phyloP scores from a whole-genome alignment of 1,140 invertebrate genomes.

The Brachionus plicatilis region DNA sequence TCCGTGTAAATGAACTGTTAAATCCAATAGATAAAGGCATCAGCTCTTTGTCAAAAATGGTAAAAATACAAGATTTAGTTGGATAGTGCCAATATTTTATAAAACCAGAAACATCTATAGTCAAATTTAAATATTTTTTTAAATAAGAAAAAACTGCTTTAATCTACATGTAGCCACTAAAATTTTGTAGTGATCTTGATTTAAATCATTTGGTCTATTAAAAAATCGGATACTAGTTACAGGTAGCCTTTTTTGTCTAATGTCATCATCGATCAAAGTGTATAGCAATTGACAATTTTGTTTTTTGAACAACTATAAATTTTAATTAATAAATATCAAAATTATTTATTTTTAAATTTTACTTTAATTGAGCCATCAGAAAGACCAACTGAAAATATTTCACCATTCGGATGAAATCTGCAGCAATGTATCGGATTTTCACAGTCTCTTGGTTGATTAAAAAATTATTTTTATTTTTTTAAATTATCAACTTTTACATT shows the following conservation, averaged over 20 bases:
- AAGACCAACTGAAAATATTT: slow-evolving; percentile 4
- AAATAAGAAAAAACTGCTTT: not conserved
- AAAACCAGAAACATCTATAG: slow-evolving; percentile 25
- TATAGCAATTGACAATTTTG: slow-evolving; percentile 15
- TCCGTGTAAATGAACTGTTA: not conserved
- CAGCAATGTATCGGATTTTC: slow-evolving; percentile 21
- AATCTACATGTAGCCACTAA: slow-evolving; percentile 13
- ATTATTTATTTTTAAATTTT: not conserved
- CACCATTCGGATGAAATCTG: slow-evolving; percentile 10
- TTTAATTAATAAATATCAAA: not conserved
- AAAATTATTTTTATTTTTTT: not conserved
- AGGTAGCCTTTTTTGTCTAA: not conserved
- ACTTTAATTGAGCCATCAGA: slow-evolving; percentile 33
- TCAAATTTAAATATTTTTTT: not conserved
- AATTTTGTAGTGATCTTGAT: slow-evolving; percentile 30
- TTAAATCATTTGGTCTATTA: not conserved
- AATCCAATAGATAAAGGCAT: slow-evolving; percentile 34
- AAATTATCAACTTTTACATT: not conserved
- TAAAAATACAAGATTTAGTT: slow-evolving; percentile 22
- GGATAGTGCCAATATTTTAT: slow-evolving; percentile 40
- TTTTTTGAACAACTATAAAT: not conserved
- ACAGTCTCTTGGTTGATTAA: not conserved
- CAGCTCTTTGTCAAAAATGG: slow-evolving; percentile 14
- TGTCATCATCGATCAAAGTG: slow-evolving; percentile 25
- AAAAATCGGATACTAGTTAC: slow-evolving; percentile 29